Base-by-base conservation (phyloP, 2,888 invertebrate genomes). In the Lasioglossum oenotherae region DNA sequence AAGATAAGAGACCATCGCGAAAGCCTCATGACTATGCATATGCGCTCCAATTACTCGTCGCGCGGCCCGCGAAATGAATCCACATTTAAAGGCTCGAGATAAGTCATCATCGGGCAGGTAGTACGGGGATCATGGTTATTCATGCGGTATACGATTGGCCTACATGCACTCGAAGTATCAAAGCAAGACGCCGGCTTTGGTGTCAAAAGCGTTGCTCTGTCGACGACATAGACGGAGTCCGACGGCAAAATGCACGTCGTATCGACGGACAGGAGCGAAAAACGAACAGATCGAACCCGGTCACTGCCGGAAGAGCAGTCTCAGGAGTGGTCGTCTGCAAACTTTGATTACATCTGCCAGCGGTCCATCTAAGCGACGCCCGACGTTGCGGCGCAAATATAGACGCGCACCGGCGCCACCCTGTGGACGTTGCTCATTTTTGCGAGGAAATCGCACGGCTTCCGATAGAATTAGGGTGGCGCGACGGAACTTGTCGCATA, bases 291-390 rank as follows among this genome's bases (percentile, higher is more conserved):
- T 93, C 89, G 92, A 90, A 91, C 86, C 89, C 84, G 86, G 87
- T 88, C 88, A 85, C 74, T 81, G 60, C 82, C 78, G 87, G 77
- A 84, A 67, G 80, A 85, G 84, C 82, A 89, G 88, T 85, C 87
- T 81, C 87, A 82, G 89, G 91, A 91, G 91, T 89, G 91, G 86
- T 92, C 90, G 93, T 93, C 93, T 93, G 92, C 91, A 93, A 93
- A 93, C 93, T 93, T 93, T 93, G 93, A 93, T 93, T 93, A 93
- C 93, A 93, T 93, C 93, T 93, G 89, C 89, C 89, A 79, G 86
- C 87, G 88, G 88, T 84, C 88, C 88, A 80, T 86, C 85, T 84
- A 82, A 85, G 78, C 85, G 84, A 38, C 80, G 74, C 67, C 60
- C 27, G 27, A n/a, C 60, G 60, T 27, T 16, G 27, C 86, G 41